Conservation (phyloP, 2,797 vertebrate species). For the Cossypha niveicapilla region DNA sequence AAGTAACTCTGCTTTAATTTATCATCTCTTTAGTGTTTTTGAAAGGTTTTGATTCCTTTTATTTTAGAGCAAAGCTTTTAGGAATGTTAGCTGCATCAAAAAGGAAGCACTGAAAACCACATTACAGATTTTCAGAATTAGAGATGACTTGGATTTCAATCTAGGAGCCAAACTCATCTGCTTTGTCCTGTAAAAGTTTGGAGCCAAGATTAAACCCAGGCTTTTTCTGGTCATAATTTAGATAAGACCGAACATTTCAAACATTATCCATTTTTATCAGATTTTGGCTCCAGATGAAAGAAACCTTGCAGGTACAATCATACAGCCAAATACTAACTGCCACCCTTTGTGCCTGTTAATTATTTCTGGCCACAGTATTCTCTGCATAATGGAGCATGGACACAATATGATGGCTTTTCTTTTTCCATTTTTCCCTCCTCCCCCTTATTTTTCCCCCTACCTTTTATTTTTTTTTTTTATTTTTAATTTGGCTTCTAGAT, state of each 20-base stretch:
- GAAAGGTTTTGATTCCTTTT: neutral
- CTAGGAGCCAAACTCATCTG: neutral
- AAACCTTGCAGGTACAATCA: conserved; percentile 44
- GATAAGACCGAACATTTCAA: neutral
- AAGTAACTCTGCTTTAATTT: neutral
- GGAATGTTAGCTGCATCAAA: neutral
- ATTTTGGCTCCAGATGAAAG: conserved; percentile 46
- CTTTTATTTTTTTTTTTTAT: neutral
- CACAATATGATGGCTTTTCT: neutral
- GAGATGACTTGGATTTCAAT: neutral
- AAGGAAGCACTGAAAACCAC: neutral
- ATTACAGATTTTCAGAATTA: neutral
- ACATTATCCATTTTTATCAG: conserved; percentile 19
- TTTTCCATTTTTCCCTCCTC: accelerated
- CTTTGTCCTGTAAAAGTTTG: neutral
- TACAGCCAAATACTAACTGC: conserved; percentile 41
- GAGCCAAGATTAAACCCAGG: neutral
- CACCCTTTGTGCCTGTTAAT: conserved; percentile 40
- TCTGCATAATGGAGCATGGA: conserved; percentile 21
- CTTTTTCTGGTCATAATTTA: neutral
- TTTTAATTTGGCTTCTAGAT: neutral
- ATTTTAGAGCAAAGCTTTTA: neutral
- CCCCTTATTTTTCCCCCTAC: accelerated
- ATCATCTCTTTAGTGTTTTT: neutral
- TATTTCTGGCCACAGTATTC: conserved; percentile 34